Evolutionary conservation across 1,140 invertebrate species (phyloP).

Genomic region (Trialeurodes vaporariorum): DNA sequence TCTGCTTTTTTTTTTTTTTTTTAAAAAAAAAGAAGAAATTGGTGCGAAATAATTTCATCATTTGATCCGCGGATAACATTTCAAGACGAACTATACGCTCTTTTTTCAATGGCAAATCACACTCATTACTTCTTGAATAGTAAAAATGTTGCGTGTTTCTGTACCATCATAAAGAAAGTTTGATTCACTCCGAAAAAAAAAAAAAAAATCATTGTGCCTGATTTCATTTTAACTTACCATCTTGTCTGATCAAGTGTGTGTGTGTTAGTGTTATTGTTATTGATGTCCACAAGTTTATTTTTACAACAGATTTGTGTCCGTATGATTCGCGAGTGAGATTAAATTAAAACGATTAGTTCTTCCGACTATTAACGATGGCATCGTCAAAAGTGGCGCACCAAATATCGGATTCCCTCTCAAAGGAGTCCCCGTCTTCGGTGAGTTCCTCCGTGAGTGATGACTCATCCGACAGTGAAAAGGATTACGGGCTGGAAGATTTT

Average conservation of each 20-base stretch:
- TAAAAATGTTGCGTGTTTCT: too few species aligned
- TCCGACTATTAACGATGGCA: conserved; percentile 27
- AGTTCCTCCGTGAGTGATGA: conserved; percentile 33
- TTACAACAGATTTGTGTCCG: neutral
- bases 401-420: conserved; percentile 32
- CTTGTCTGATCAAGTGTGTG: neutral
- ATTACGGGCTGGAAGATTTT: conserved; percentile 59
- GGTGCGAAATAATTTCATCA: too few species aligned
- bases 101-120: too few species aligned
- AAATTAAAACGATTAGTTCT: neutral
- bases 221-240: neutral
- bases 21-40: too few species aligned
- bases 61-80: too few species aligned
- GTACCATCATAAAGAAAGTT: too few species aligned
- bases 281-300: neutral
- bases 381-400: conserved; percentile 29
- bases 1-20: too few species aligned
- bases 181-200: neutral
- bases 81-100: too few species aligned
- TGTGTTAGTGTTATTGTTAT: neutral
- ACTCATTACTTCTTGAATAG: too few species aligned
- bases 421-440: conserved; percentile 30
- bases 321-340: too few species aligned
- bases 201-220: neutral
- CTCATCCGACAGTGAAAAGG: conserved; percentile 47